Evolutionary conservation across 2,888 invertebrate genomes (phyloP), one percentile per base, ranked within the genome.

Genomic region (Apamea epomidion): DNA sequence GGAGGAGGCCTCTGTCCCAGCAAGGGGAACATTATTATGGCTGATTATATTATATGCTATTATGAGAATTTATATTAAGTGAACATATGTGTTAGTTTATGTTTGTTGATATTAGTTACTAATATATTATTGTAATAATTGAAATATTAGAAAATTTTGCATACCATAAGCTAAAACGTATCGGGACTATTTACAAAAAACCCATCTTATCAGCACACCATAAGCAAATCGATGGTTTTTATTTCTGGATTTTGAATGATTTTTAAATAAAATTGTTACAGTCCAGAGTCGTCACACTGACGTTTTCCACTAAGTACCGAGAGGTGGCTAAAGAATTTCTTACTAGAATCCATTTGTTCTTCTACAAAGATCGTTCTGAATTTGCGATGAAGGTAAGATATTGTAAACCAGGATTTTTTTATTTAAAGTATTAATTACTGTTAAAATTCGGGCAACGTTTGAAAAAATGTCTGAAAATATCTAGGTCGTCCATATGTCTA

Each of bases 311-410:
- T 0, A 75, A 73, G 14, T 89, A 89, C 54, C 84, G 84, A n/a
- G n/a, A 29, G 0, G 5, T 89, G 21, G 82, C 76, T 2, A 76
- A 64, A 69, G 45, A 71, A 8, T 89, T 89, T 62, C 71, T 88
- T 10, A 87, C 81, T 0, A 58, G 84, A 60, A 73, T 84, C 0
- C 89, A 89, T 54, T 37, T 89, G n/a, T 89, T 86, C 51, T 88
- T 76, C 69, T 84, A 73, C 67, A 89, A 89, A 74, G 76, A 89
- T 78, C 69, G 72, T 6, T 89, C 88, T 25, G 70, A 86, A 14
- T 83, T 76, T 60, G 84, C 89, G 5, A 87, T 89, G 88, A 77
- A 89, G 84, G 89, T 89, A 81, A 74, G 29, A 21, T 18, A 16
- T 37, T 18, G 2, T 7, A 16, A 16, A 14, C 4, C 18, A 29